Percentiles rank a stretch among this genome's conserved stretches.
Conservation (phyloP, 1,140 invertebrate species). For the Drosophila chauvacae region DNA sequence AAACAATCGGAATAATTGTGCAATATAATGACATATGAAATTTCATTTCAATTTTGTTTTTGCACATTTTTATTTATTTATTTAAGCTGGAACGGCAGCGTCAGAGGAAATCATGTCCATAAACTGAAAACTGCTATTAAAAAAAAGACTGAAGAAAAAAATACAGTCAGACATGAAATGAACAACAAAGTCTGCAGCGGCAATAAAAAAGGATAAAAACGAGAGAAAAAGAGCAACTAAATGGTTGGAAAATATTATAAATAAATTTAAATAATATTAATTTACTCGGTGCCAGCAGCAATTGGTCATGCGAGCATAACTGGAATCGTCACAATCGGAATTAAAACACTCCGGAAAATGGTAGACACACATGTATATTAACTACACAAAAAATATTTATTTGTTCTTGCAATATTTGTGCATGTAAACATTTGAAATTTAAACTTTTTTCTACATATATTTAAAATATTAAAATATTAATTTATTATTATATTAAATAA, state of each 20-base stretch:
- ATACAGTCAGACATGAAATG: conserved; percentile 19
- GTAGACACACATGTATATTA: neutral
- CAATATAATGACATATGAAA: conserved; percentile 60
- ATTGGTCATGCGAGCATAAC: conserved; percentile 13
- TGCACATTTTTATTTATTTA: conserved; percentile 40
- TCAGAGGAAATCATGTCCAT: conserved; percentile 57
- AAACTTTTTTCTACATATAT: neutral
- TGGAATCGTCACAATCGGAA: conserved; percentile 7
- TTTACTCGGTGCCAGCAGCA: conserved; percentile 18
- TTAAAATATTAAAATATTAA: neutral
- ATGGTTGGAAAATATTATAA: conserved; percentile 36
- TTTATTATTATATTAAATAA: too few relatives aligned
- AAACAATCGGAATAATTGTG: conserved; percentile 48
- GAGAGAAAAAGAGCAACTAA: conserved; percentile 26
- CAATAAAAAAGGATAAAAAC: conserved; percentile 1
- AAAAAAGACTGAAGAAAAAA: neutral
- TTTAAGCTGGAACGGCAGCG: conserved; percentile 20
- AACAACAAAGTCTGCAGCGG: conserved; percentile 21
- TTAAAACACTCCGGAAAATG: conserved; percentile 17
- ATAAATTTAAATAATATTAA: conserved; percentile 58
- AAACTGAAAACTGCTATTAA: conserved; percentile 53
- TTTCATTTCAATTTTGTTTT: conserved; percentile 63
- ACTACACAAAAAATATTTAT: neutral
- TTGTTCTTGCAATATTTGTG: neutral
- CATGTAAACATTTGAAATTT: neutral